Conservation (phyloP, 2,888 invertebrate genomes). For the Blastobasis lacticolella region DNA sequence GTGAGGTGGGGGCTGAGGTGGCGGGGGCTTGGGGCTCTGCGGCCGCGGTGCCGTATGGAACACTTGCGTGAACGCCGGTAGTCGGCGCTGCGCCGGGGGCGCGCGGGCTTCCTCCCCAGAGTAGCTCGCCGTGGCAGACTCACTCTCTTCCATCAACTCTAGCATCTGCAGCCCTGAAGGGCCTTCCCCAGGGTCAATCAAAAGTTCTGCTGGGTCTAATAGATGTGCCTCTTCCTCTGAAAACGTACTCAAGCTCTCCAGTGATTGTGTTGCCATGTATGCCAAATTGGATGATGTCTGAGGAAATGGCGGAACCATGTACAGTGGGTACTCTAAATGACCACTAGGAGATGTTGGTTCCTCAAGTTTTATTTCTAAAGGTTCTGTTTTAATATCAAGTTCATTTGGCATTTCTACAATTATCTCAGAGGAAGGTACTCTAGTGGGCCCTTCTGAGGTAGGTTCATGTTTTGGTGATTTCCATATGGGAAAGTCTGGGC, state of each 20-base stretch:
- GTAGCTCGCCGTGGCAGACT: constrained; percentile 30
- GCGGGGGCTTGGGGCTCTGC: constrained; percentile 66
- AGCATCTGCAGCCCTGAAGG: constrained; percentile 51
- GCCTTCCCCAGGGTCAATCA: constrained; percentile 62
- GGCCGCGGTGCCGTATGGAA: constrained; percentile 58
- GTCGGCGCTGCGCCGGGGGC: constrained; percentile 43
- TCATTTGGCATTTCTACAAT: constrained; percentile 54
- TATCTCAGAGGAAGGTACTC: constrained; percentile 56
- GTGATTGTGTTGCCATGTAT: constrained; percentile 34
- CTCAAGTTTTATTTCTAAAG: constrained; percentile 46
- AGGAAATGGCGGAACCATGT: constrained; percentile 50
- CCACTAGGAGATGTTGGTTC: constrained; percentile 42
- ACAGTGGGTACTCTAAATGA: constrained; percentile 51
- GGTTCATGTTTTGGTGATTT: constrained; percentile 42
- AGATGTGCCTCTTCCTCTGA: constrained; percentile 43
- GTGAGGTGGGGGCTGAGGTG: constrained; percentile 60
- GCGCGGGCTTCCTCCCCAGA: constrained; percentile 40
- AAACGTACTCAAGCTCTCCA: constrained; percentile 8
- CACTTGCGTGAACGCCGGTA: constrained; percentile 67
- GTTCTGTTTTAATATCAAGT: constrained; percentile 51
- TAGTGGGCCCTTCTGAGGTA: constrained; percentile 38
- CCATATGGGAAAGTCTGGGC: constrained; percentile 44
- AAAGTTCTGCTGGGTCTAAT: constrained; percentile 40
- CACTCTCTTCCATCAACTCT: constrained; percentile 43
- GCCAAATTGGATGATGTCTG: constrained; percentile 45